phyloP scores from a whole-genome alignment of 2,888 invertebrate species.

The Helleia helle region DNA sequence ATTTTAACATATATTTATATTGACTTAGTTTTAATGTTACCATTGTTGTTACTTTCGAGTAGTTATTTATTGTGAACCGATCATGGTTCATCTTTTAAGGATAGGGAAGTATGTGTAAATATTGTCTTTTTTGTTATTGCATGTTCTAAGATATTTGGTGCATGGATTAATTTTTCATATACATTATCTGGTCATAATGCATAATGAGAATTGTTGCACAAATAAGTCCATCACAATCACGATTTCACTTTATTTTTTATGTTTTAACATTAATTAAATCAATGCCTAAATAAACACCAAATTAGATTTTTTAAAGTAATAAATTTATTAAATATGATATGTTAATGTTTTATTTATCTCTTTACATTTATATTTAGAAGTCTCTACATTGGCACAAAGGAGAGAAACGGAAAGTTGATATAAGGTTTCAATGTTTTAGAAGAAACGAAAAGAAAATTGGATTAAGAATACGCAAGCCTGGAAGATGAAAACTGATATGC shows the following conservation, averaged over 20 bases:
- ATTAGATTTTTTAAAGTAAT: conserved; percentile 30
- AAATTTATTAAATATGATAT: conserved; percentile 23
- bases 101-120: conserved; percentile 51
- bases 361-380: neutral
- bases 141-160: conserved; percentile 48
- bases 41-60: conserved; percentile 59
- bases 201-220: conserved; percentile 55
- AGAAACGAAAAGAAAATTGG: too few relatives aligned
- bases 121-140: conserved; percentile 46
- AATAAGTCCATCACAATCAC: conserved; percentile 57
- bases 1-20: conserved; percentile 72
- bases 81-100: conserved; percentile 44
- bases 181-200: conserved; percentile 64
- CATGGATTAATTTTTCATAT: conserved; percentile 51
- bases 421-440: too few relatives aligned
- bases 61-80: conserved; percentile 52
- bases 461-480: too few relatives aligned
- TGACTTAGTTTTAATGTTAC: conserved; percentile 56
- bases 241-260: conserved; percentile 36
- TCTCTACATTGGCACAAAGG: too few relatives aligned
- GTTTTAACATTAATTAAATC: conserved; percentile 7
- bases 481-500: too few relatives aligned
- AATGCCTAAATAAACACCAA: conserved; percentile 37
- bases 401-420: too few relatives aligned
- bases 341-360: conserved; percentile 17